phyloP scores from a whole-genome alignment of 1,140 invertebrate genomes.

The Conus ventricosus region DNA sequence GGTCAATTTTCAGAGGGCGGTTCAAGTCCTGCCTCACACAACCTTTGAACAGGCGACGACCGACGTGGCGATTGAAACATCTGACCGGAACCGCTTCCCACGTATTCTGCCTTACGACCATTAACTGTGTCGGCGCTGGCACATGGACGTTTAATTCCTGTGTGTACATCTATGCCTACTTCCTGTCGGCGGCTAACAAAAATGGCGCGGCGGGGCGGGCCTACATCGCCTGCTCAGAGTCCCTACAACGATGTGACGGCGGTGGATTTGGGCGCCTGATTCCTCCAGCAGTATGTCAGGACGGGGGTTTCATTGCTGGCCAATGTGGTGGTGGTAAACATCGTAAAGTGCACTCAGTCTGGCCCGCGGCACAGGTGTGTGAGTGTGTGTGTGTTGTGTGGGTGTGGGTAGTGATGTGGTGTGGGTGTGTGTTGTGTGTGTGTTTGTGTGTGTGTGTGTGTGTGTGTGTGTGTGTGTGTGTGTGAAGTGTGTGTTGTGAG shows the following conservation, averaged over 20 bases:
- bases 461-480: too few species aligned
- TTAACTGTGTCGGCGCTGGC: conserved; percentile 62
- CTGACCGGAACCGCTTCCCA: conserved; percentile 67
- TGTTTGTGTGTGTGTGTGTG: too few species aligned
- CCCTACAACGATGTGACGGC: conserved; percentile 70
- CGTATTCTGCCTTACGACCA: conserved; percentile 72
- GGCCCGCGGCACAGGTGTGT: conserved; percentile 60
- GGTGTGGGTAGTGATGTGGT: too few species aligned
- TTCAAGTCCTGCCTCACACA: conserved; percentile 65
- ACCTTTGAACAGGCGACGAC: conserved; percentile 41
- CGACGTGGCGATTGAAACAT: conserved; percentile 54
- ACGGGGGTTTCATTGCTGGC: conserved; percentile 70
- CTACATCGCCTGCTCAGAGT: conserved; percentile 72
- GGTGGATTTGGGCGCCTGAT: conserved; percentile 72
- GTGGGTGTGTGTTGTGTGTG: too few species aligned
- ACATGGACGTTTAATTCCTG: conserved; percentile 65
- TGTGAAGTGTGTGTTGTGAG: too few species aligned
- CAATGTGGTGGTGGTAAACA: conserved; percentile 69
- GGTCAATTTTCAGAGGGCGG: conserved; percentile 66
- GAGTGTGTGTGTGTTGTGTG: neutral
- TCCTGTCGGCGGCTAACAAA: conserved; percentile 66
- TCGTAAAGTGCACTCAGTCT: conserved; percentile 74
- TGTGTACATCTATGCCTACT: conserved; percentile 98
- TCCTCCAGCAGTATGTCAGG: conserved; percentile 62
- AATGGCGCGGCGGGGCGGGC: conserved; percentile 38